Evolutionary conservation across 2,113 vertebrate genomes (phyloP).

Genomic region (Cyprinus carpio): DNA sequence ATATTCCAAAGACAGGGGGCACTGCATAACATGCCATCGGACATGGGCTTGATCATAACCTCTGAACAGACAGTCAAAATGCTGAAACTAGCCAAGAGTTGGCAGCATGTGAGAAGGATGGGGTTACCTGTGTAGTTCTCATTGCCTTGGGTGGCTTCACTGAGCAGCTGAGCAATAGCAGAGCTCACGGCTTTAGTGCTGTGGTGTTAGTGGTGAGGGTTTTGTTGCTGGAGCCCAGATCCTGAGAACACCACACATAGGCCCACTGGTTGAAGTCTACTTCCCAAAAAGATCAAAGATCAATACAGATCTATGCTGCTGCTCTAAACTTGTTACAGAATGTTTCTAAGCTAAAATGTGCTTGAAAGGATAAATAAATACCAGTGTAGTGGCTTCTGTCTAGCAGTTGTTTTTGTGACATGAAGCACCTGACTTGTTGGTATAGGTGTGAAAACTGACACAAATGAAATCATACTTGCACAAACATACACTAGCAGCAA

Average conservation of each 20-base stretch:
- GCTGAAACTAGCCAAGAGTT: too few species aligned
- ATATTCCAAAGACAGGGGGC: neutral
- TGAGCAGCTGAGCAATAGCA: conserved; percentile 89
- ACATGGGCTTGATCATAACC: too few species aligned
- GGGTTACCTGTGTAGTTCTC: conserved; percentile 94
- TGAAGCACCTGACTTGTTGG: conserved; percentile 40
- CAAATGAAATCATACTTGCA: neutral
- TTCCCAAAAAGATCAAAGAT: neutral
- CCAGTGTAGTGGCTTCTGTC: neutral
- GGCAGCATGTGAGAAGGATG: neutral
- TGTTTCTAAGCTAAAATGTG: neutral
- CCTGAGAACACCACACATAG: conserved; percentile 89
- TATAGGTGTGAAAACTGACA: neutral
- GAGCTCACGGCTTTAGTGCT: conserved; percentile 95
- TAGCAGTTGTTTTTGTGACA: conserved; percentile 31
- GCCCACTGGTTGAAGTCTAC: neutral
- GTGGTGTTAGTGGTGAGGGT: too few species aligned
- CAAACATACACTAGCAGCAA: neutral
- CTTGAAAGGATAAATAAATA: neutral
- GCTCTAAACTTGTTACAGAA: neutral
- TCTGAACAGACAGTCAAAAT: too few species aligned
- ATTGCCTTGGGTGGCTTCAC: conserved; percentile 94
- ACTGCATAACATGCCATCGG: neutral
- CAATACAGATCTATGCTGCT: conserved; percentile 10
- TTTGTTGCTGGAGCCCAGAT: conserved; percentile 91